A percentile compares a stretch with the other conserved stretches of the same genome.
Conservation (phyloP, 2,797 vertebrate species). For the Hippocampus kuda region DNA sequence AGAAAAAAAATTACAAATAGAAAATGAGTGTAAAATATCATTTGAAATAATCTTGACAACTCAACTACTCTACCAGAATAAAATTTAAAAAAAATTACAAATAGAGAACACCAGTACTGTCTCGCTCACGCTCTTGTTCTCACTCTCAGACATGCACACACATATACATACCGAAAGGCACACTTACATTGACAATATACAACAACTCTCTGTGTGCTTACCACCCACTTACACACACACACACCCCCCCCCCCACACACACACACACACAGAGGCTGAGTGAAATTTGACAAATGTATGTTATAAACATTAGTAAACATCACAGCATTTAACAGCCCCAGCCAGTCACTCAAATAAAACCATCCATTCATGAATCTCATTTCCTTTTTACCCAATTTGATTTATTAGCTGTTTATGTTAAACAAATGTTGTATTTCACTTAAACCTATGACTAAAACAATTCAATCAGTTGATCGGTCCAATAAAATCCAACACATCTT, state of each 20-base stretch:
- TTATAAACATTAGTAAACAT: slow-evolving; percentile 44
- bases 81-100: neutral
- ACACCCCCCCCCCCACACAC: no score
- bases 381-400: neutral
- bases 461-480: neutral
- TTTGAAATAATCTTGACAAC: neutral
- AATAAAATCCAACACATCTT: neutral
- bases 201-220: slow-evolving; percentile 8
- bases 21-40: neutral
- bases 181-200: slow-evolving; percentile 2
- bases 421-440: neutral
- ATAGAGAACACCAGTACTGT: neutral
- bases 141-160: neutral
- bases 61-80: neutral
- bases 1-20: neutral
- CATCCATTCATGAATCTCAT: slow-evolving; percentile 1
- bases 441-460: neutral
- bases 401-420: neutral
- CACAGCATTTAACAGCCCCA: slow-evolving; percentile 27
- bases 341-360: slow-evolving; percentile 13
- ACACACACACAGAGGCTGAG: slow-evolving; percentile 28
- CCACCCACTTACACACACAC: slow-evolving; percentile 13
- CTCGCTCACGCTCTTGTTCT: neutral
- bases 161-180: slow-evolving; percentile 17
- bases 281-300: slow-evolving; percentile 52